Base-by-base conservation (phyloP, 30 jellyfish, hydroid and myxozoan species). In the Catostylus mosaicus region DNA sequence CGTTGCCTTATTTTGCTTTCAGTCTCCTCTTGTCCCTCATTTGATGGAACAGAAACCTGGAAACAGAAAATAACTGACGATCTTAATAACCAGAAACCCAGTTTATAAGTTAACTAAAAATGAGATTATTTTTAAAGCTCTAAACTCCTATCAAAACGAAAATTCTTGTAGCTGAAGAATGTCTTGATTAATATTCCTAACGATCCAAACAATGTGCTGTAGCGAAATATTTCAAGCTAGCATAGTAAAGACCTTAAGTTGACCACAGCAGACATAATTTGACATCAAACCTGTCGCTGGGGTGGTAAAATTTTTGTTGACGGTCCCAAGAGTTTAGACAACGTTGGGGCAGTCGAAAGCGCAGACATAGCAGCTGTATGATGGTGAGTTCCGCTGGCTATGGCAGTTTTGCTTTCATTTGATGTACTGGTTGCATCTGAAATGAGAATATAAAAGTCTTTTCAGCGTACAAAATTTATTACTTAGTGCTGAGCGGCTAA, bases 281-380 rank as follows among this genome's bases (percentile, higher is more conserved):
- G 2, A 20, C 11, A 16, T 3, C 84, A 48, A 32, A 81, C 89
- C 89, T 66, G 75, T 38, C 80, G 67, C 36, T 59, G 80, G 14
- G 59, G 26, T 3, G 81, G 24, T 12, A 45, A 26, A 16, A 18
- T 31, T 30, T 81, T 70, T n/a, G 50, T 20, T 20, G 88, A 35
- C 59, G 91, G 37, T 30, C 63, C 96, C 20, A 86, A 81, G 19
- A 91, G 94, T 35, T 86, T 91, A 24, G 98, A 91, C 19, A 91
- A 67, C 23, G 89, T 85, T 34, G 98, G 98, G 3, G 98, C 96
- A 19, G 90, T 33, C 20, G 52, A 89, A 40, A 85, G 68, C 40
- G 61, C 88, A 26, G 91, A 83, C 0, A 71, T 77, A 33, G 60
- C 68, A 1, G 82, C 20, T 14, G 82, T 10, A 0, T 65, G 77